These are phyloP conservation scores for Sturnira hondurensis DNA, from an alignment of 2,113 vertebrate species.

Conservation along the genomic window DNA sequence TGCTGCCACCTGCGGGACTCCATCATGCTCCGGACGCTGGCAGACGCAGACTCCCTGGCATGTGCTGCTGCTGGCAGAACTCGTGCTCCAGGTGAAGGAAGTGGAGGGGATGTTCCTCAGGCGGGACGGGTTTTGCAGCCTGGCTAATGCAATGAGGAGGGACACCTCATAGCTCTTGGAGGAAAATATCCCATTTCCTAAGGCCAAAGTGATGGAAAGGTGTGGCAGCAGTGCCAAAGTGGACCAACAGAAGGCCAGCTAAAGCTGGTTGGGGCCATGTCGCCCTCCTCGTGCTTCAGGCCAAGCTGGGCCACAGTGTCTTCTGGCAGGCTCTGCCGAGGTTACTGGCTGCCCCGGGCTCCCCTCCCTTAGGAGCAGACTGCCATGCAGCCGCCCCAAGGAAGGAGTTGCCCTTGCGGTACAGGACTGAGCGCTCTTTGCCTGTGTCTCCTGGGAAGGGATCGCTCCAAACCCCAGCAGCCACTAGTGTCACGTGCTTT, in stretches of 20 bases:
- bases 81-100: neutral
- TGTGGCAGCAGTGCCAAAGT: conserved; percentile 52
- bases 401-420: conserved; percentile 11
- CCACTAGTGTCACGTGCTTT: fast-evolving
- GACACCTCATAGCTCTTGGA: conserved; percentile 63
- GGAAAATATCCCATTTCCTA: conserved; percentile 51
- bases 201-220: conserved; percentile 63
- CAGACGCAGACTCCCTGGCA: fast-evolving
- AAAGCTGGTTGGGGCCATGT: conserved; percentile 56
- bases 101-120: conserved; percentile 50
- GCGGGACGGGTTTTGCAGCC: conserved; percentile 60
- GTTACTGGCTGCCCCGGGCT: conserved; percentile 35
- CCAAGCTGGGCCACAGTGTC: neutral
- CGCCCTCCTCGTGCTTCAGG: conserved; percentile 59
- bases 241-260: conserved; percentile 73
- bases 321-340: conserved; percentile 49
- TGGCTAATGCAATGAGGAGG: conserved; percentile 64
- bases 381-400: fast-evolving
- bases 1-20: neutral
- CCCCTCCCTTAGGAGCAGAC: conserved; percentile 27
- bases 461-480: neutral
- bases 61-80: neutral
- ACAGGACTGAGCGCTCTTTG: conserved; percentile 50
- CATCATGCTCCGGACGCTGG: neutral
- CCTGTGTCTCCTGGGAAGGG: neutral